phyloP scores from a whole-genome alignment of 1,140 invertebrate genomes.

The Patella vulgata region DNA sequence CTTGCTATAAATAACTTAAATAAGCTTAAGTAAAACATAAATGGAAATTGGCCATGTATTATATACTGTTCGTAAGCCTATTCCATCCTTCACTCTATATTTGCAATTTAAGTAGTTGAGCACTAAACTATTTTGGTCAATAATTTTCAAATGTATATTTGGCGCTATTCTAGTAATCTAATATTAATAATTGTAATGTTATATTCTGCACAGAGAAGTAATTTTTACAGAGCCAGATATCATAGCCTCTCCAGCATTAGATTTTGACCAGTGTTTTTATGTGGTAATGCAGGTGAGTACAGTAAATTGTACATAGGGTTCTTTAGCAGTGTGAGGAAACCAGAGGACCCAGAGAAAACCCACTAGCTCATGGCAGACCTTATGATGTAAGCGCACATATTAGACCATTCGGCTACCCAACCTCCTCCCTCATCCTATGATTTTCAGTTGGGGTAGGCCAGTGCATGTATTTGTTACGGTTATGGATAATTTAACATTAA shows the following conservation, averaged over 20 bases:
- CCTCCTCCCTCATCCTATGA: not conserved
- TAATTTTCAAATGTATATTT: no score
- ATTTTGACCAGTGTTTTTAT: conserved; percentile 33
- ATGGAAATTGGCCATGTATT: no score
- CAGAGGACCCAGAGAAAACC: not conserved
- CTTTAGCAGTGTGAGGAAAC: not conserved
- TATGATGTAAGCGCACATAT: not conserved
- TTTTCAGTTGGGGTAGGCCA: not conserved
- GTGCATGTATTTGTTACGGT: not conserved
- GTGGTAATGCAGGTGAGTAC: conserved; percentile 41
- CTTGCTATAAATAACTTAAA: no score
- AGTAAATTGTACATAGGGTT: not conserved
- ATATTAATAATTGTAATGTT: no score
- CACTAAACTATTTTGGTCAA: no score
- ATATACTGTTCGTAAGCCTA: no score
- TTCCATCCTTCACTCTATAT: no score
- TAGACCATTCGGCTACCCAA: conserved; percentile 3
- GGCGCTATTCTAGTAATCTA: no score
- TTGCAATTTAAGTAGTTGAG: no score
- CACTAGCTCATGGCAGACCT: not conserved
- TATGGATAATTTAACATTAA: no score
- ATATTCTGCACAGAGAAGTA: conserved; percentile 51
- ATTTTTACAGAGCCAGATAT: conserved; percentile 56
- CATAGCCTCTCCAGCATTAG: conserved; percentile 44
- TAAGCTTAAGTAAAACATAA: no score